phyloP scores from a whole-genome alignment of 2,797 vertebrate genomes.

The Ceryle rudis region DNA sequence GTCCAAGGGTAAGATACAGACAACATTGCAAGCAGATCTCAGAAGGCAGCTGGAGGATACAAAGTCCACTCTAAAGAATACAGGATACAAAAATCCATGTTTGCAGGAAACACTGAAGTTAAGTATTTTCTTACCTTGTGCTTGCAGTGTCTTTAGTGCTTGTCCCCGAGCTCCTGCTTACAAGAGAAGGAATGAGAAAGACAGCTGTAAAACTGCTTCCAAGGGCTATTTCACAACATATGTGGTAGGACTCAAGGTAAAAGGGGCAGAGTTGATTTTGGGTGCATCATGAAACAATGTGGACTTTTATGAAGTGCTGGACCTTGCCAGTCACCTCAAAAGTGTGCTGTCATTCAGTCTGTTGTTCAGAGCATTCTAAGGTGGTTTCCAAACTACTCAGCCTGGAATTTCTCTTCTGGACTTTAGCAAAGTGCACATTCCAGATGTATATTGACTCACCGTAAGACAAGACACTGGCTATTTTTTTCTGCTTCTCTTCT shows the following conservation, averaged over 20 bases:
- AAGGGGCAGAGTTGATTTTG: background rate
- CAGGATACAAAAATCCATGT: background rate
- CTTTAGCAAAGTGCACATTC: background rate
- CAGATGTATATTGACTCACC: background rate
- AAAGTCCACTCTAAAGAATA: background rate
- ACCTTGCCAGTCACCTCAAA: accelerated
- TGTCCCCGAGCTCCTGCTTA: background rate
- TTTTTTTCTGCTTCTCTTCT: background rate
- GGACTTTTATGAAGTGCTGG: background rate
- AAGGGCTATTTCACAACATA: background rate
- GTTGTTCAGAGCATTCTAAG: background rate
- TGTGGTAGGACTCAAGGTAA: background rate
- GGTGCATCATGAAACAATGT: background rate
- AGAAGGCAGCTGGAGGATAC: background rate
- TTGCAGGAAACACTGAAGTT: background rate
- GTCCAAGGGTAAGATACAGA: background rate
- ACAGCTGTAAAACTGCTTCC: background rate
- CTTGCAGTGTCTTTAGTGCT: background rate
- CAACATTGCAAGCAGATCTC: background rate
- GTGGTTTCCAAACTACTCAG: background rate
- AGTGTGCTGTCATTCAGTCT: background rate
- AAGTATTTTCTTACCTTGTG: background rate
- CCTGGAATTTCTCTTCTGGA: background rate
- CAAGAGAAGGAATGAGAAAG: background rate
- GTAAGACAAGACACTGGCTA: accelerated